Percentiles rank a stretch among this genome's conserved stretches.
Evolutionary conservation across 2,113 vertebrate genomes (phyloP).

Genomic region (Strix uralensis): DNA sequence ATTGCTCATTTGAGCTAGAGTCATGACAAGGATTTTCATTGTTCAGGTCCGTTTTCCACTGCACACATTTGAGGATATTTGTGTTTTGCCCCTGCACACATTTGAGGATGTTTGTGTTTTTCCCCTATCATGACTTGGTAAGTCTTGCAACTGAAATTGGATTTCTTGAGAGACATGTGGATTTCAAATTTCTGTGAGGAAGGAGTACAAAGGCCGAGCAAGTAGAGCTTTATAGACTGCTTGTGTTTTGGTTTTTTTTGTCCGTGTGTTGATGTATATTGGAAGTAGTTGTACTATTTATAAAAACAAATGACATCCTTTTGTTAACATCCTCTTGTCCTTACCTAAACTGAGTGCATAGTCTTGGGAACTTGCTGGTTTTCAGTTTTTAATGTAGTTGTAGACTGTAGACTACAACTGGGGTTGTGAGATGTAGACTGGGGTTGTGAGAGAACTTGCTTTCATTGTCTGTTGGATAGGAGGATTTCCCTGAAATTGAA

Average conservation of each 20-base stretch:
- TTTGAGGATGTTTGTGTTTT: neutral
- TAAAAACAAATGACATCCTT: neutral
- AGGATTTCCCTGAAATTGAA: neutral
- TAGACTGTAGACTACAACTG: no score
- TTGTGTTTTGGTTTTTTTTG: neutral
- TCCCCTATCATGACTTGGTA: neutral
- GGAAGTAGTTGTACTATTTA: neutral
- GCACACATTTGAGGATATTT: neutral
- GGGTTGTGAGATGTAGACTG: neutral
- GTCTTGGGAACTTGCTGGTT: neutral
- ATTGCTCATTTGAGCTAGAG: neutral
- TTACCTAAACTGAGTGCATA: neutral
- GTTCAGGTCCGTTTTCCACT: neutral
- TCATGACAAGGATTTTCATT: slow-evolving; percentile 19
- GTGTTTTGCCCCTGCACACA: neutral
- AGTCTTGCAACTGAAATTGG: neutral
- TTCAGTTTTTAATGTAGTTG: neutral
- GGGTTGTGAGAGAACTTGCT: neutral
- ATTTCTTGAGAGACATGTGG: neutral
- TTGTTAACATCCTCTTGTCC: neutral
- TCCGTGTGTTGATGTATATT: accelerated
- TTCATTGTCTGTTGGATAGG: neutral
- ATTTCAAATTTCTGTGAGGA: neutral
- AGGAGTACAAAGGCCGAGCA: neutral
- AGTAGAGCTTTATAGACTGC: neutral